phyloP scores from a whole-genome alignment of 1,140 invertebrate species.

The Octopus bimaculoides region DNA sequence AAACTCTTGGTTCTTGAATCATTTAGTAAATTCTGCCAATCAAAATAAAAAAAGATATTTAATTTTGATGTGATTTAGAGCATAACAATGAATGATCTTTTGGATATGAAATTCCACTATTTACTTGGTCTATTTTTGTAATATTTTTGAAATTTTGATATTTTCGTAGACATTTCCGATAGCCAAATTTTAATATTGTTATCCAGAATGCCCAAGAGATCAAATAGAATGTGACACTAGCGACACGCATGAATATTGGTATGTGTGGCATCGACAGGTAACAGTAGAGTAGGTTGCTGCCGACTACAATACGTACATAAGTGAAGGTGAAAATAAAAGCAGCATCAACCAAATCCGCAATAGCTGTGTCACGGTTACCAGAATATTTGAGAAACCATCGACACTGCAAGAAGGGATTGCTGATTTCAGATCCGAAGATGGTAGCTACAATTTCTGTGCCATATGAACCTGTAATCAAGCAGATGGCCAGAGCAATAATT shows the following conservation, averaged over 20 bases:
- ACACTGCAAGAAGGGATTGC: conserved; percentile 55
- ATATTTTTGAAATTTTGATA: neutral
- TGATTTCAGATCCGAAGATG: conserved; percentile 52
- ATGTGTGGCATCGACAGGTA: conserved; percentile 46
- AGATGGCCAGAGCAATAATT: conserved; percentile 39
- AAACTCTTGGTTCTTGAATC: too few relatives aligned
- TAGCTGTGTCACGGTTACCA: conserved; percentile 33
- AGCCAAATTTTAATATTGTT: conserved; percentile 46
- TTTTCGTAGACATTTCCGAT: neutral
- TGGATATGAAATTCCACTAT: too few relatives aligned
- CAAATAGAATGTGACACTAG: conserved; percentile 40
- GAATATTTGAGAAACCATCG: conserved; percentile 52
- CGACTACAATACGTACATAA: conserved; percentile 44
- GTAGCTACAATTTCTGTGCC: conserved; percentile 53
- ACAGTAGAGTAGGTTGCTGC: conserved; percentile 41
- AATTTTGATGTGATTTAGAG: too few relatives aligned
- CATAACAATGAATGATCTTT: too few relatives aligned
- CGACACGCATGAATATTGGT: conserved; percentile 42
- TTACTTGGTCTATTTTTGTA: too few relatives aligned
- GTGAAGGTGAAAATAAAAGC: conserved; percentile 50
- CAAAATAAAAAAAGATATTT: too few relatives aligned
- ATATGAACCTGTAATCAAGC: conserved; percentile 38
- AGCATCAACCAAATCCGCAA: conserved; percentile 43
- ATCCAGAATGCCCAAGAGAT: conserved; percentile 52
- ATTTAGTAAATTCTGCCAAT: too few relatives aligned